These are phyloP conservation scores for Laspeyria flexula DNA, from an alignment of 2,888 invertebrate species.

Conservation along the genomic window DNA sequence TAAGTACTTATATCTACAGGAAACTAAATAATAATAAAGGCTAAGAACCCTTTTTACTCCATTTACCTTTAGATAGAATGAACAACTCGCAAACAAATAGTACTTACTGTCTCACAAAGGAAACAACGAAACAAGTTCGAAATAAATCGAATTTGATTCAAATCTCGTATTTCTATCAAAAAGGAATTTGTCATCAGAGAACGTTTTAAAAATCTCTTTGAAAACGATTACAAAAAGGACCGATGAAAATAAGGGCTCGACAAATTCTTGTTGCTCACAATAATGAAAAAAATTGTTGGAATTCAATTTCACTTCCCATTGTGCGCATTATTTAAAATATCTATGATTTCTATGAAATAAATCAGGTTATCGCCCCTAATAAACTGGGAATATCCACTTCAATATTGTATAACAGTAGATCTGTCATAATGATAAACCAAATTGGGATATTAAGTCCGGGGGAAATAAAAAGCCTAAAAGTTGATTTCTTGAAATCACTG, in stretches of 20 bases:
- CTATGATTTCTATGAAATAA: background rate
- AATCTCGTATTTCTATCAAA: slow-evolving; percentile 35
- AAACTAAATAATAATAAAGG: too few relatives aligned
- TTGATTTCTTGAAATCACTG: too few relatives aligned
- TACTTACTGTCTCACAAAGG: slow-evolving; percentile 17
- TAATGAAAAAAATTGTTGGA: slow-evolving; percentile 18
- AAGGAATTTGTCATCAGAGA: slow-evolving; percentile 30
- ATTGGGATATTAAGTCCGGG: too few relatives aligned
- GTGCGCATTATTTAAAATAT: slow-evolving; percentile 4
- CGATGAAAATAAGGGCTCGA: slow-evolving; percentile 10
- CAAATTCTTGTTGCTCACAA: slow-evolving; percentile 15
- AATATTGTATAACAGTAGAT: too few relatives aligned
- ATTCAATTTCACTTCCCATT: slow-evolving; percentile 15
- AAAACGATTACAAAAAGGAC: slow-evolving; percentile 15
- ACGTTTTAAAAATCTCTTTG: slow-evolving; percentile 26
- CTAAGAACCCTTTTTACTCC: background rate
- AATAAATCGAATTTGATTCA: slow-evolving; percentile 36
- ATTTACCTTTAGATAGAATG: slow-evolving; percentile 7
- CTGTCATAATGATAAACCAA: too few relatives aligned
- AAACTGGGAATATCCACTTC: too few relatives aligned
- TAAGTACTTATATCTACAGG: background rate
- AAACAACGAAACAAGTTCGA: slow-evolving; percentile 15
- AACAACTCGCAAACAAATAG: slow-evolving; percentile 22
- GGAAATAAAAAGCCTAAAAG: too few relatives aligned
- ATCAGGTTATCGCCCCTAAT: background rate